A percentile compares a stretch with the other conserved stretches of the same genome.
These are phyloP conservation scores for Caenorhabditis sp. DNA, from an alignment of 2,888 invertebrate genomes.

Conservation along the genomic window DNA sequence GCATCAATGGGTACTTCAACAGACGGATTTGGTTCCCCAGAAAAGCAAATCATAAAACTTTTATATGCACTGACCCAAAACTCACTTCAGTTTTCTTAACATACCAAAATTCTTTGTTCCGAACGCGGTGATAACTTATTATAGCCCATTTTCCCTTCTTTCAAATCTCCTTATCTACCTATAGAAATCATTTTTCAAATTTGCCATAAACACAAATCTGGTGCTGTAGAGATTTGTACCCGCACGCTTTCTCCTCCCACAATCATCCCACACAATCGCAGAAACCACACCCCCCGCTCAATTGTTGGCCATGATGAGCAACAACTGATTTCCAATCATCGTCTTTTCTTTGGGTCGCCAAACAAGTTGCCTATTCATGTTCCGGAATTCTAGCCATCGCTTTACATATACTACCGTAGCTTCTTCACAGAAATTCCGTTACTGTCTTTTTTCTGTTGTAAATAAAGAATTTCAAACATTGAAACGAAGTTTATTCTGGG, in stretches of 20 bases:
- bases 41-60: slow-evolving; percentile 49
- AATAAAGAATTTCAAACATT: slow-evolving; percentile 61
- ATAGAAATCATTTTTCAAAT: slow-evolving; percentile 43
- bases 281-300: slow-evolving; percentile 33
- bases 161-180: slow-evolving; percentile 53
- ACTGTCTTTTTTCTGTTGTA: slow-evolving; percentile 25
- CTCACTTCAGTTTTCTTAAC: slow-evolving; percentile 56
- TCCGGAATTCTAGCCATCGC: slow-evolving; percentile 65
- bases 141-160: slow-evolving; percentile 22
- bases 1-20: slow-evolving; percentile 80
- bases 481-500: slow-evolving; percentile 44
- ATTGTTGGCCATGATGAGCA: slow-evolving; percentile 61
- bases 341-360: slow-evolving; percentile 61
- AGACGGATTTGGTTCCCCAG: slow-evolving; percentile 76
- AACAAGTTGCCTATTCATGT: slow-evolving; percentile 63
- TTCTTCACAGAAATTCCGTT: slow-evolving; percentile 20
- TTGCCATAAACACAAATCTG: slow-evolving; percentile 67
- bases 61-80: background rate
- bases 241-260: slow-evolving; percentile 32
- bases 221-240: slow-evolving; percentile 63
- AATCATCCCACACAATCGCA: slow-evolving; percentile 13
- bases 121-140: slow-evolving; percentile 62
- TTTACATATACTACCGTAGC: slow-evolving; percentile 44
- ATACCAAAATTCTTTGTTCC: slow-evolving; percentile 46
- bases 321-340: slow-evolving; percentile 36